A percentile compares a stretch with the other conserved stretches of the same genome.
Evolutionary conservation across 2,113 vertebrate species (phyloP).

Genomic region (Uria aalge): DNA sequence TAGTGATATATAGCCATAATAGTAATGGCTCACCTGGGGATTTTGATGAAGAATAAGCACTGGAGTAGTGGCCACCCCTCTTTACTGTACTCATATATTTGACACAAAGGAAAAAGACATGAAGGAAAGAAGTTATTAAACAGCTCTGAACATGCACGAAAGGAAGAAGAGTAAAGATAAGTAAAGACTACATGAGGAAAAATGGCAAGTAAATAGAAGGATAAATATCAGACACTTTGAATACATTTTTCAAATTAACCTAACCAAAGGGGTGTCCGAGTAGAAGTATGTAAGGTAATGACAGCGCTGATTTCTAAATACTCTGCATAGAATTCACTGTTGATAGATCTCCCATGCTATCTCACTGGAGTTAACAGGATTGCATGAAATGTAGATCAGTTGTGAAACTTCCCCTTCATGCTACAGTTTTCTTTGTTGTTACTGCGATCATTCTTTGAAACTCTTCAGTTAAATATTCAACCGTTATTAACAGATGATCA

Average conservation of each 20-base stretch:
- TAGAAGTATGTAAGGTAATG: background rate
- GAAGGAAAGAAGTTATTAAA: slow-evolving; percentile 75
- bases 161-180: slow-evolving; percentile 15
- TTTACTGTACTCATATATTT: slow-evolving; percentile 83
- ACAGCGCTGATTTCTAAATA: background rate
- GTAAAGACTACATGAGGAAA: background rate
- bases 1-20: slow-evolving; percentile 66
- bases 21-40: slow-evolving; percentile 89
- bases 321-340: background rate
- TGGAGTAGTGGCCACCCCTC: slow-evolving; percentile 84
- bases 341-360: background rate
- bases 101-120: slow-evolving; percentile 72
- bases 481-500: background rate
- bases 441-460: background rate
- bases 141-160: slow-evolving; percentile 29
- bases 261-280: background rate
- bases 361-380: background rate
- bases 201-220: background rate
- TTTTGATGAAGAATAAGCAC: slow-evolving; percentile 86
- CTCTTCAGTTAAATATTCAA: background rate
- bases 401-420: background rate
- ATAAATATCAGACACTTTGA: background rate
- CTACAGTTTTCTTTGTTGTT: background rate
- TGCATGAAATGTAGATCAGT: background rate
- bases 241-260: background rate